Evolutionary conservation across 2,888 invertebrate genomes (phyloP).

Genomic region (Dryobota labecula): DNA sequence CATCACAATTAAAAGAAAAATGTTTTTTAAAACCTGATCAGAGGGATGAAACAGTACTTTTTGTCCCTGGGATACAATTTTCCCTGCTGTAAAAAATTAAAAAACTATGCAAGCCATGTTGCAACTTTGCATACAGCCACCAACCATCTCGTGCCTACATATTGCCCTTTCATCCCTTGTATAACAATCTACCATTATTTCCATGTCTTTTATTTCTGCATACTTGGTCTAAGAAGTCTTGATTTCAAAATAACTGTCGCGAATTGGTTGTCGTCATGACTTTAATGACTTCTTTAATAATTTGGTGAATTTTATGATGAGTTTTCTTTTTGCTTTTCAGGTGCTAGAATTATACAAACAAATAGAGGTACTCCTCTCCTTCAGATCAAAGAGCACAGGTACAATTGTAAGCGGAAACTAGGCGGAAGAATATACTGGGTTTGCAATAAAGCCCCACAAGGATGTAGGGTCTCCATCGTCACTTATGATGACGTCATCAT

Average conservation of each 20-base stretch:
- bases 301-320: slow-evolving; percentile 11
- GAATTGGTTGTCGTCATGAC: not conserved
- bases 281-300: not conserved
- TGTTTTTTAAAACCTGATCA: too few species aligned
- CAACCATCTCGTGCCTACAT: too few species aligned
- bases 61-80: too few species aligned
- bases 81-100: too few species aligned
- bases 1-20: too few species aligned
- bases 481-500: slow-evolving; percentile 69
- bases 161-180: too few species aligned
- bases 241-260: not conserved
- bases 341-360: slow-evolving; percentile 48
- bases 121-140: too few species aligned
- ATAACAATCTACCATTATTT: too few species aligned
- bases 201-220: not conserved
- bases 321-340: slow-evolving; percentile 36
- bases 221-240: not conserved
- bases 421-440: slow-evolving; percentile 60
- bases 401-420: slow-evolving; percentile 56
- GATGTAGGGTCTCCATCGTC: slow-evolving; percentile 71
- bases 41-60: too few species aligned
- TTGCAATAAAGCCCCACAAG: slow-evolving; percentile 63
- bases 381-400: slow-evolving; percentile 43
- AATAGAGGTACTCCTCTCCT: slow-evolving; percentile 61
- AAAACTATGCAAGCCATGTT: too few species aligned